Percentiles rank a stretch among this genome's conserved stretches.
Conservation (phyloP, 2,113 vertebrate species). For the Prochilodus magdalenae region DNA sequence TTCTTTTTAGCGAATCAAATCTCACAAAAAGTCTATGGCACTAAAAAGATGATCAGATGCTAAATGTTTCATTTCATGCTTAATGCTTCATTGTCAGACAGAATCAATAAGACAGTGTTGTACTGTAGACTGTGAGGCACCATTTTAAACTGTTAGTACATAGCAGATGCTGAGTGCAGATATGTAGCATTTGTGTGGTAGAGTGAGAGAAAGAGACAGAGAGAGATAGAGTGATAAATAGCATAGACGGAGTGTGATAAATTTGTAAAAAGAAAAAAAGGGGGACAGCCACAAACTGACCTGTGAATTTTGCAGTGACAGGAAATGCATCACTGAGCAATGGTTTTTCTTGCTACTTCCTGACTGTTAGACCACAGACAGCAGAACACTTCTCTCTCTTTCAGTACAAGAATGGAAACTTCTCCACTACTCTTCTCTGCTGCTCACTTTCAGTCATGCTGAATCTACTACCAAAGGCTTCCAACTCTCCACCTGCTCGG, state of each 20-base stretch:
- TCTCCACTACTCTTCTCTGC: constrained; percentile 65
- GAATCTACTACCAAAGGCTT: background rate
- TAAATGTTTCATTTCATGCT: background rate
- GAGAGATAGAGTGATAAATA: constrained; percentile 27
- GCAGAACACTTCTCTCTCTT: constrained; percentile 71
- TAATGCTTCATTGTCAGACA: background rate
- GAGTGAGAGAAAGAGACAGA: background rate
- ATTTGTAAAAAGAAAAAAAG: constrained; percentile 46
- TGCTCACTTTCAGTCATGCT: constrained; percentile 45
- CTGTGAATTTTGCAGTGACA: constrained; percentile 75
- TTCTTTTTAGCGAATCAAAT: background rate
- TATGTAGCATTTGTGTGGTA: constrained; percentile 9
- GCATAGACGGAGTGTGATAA: constrained; percentile 47
- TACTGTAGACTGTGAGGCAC: background rate
- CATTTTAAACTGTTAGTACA: background rate
- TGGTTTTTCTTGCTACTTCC: constrained; percentile 78
- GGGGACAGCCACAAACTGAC: constrained; percentile 74
- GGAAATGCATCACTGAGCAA: constrained; percentile 78
- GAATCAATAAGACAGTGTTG: background rate
- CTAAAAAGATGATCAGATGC: background rate
- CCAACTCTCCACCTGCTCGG: background rate
- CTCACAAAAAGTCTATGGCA: background rate
- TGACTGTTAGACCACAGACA: constrained; percentile 86
- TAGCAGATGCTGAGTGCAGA: background rate
- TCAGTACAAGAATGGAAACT: constrained; percentile 74